Conservation (phyloP, 2,888 invertebrate genomes). For the Temnothorax ravouxi region DNA sequence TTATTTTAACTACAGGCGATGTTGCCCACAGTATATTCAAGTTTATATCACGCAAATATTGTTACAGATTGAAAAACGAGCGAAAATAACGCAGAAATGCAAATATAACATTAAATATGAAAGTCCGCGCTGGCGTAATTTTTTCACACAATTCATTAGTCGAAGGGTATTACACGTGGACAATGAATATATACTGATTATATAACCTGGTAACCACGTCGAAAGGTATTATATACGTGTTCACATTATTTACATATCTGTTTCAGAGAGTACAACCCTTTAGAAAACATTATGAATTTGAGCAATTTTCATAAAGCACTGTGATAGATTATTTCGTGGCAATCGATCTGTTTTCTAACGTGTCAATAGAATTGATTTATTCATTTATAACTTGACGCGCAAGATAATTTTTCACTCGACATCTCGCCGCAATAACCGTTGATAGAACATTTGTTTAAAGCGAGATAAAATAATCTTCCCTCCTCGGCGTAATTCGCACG, state of each 20-base stretch:
- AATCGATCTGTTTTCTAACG: background rate
- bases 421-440: background rate
- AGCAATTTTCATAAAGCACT: background rate
- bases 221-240: background rate
- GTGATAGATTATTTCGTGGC: background rate
- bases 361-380: background rate
- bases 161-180: background rate
- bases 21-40: slow-evolving; percentile 20
- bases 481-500: slow-evolving; percentile 1
- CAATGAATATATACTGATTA: slow-evolving; percentile 32
- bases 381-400: background rate
- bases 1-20: slow-evolving; percentile 42
- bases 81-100: slow-evolving; percentile 22
- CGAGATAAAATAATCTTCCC: background rate
- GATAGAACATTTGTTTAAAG: background rate
- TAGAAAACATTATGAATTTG: background rate
- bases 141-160: slow-evolving; percentile 26
- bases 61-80: slow-evolving; percentile 17
- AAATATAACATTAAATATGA: slow-evolving; percentile 16
- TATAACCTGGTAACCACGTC: background rate
- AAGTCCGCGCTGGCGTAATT: background rate
- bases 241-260: background rate
- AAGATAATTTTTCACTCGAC: background rate
- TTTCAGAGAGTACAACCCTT: background rate
- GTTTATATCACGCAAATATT: slow-evolving; percentile 42